Evolutionary conservation across 2,888 invertebrate genomes (phyloP), one percentile per base, ranked within the genome.

Genomic region (Lasioglossum villosulum): DNA sequence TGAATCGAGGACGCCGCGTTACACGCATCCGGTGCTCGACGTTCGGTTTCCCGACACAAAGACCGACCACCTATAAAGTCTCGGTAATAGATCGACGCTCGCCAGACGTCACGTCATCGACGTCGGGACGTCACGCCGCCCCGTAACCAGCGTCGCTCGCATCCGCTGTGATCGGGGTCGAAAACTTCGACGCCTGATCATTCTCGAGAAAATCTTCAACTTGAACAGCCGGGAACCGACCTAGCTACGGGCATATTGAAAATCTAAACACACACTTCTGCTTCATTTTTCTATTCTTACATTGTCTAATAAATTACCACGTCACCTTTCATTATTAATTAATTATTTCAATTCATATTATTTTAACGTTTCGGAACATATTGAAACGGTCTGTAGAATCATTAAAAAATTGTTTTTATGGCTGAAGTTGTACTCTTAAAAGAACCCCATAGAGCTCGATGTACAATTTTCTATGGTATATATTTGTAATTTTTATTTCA

Each of bases 31-130:
- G 79, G 63, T n/a, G 78, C 23, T 48, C 34, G 75, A 66, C 39
- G 82, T 37, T 52, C 74, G 68, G 45, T 59, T 79, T 75, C 71
- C 48, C 63, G 59, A 42, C 48, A 75, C 79, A 75, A 79, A 83
- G 75, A 71, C 48, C 27, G 70, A 68, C 63, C 34, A n/a, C 66
- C 48, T 75, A 59, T 79, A 83, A 83, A 79, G 71, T 79, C 71
- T 63, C 45, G 59, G 59, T 76, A 76, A 80, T 80, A 75, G 80
- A 79, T 79, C 83, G 79, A 68, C 70, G 75, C 75, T 68, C 45
- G 12, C 63, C 14, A 42, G 68, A 52, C 78, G 59, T 78, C 78
- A 42, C 82, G 71, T 83, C 78, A 75, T 71, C 39, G 70, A 75
- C 70, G 82, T 78, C 75, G 78, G n/a, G 45, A 72, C 71, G 42